Base-by-base conservation (phyloP, 2,888 invertebrate genomes). In the Spialia ferax region DNA sequence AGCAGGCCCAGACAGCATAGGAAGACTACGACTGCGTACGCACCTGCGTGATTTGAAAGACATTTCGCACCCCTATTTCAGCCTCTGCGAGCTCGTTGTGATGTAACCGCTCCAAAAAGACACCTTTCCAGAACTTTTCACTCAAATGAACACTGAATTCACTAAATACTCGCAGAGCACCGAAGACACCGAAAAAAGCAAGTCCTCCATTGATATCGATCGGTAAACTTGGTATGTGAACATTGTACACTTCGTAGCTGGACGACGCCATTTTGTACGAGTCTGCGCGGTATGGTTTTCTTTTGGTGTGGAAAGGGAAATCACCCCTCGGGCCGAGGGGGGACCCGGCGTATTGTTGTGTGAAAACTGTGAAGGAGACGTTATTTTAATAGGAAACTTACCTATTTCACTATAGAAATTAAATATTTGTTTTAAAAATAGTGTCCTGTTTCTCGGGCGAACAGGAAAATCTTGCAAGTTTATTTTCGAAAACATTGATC, bases 21-120 rank as follows among this genome's bases (percentile, higher is more conserved):
- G 95, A 94, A 95, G 96, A 96, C 95, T 96, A 97, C 97, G 97
- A 95, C 97, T 98, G 98, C 98, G 97, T 98, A 97, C 97, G 97
- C 97, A 97, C 97, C 97, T 98, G 97, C 97, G 97, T 97, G 96
- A 92, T 93, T 93, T 91, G 92, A 89, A 86, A 88, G 84, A 89
- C 93, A 93, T 93, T 87, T 88, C 88, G 86, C 84, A 85, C 86
- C 86, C 87, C 85, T 86, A 88, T 88, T 89, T 84, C 86, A 89
- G 84, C 78, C 85, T 87, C 83, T 81, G 80, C 79, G 76, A 87
- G 80, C 80, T 87, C 84, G 83, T 86, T 85, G 90, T 94, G 94
- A 94, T 94, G 94, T 94, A 94, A 94, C 92, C 83, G 83, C 80
- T 83, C 77, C 79, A 86, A 89, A 87, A 85, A 84, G 83, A 89